Conservation (phyloP, 2,113 vertebrate genomes). For the Tupaia tana region DNA sequence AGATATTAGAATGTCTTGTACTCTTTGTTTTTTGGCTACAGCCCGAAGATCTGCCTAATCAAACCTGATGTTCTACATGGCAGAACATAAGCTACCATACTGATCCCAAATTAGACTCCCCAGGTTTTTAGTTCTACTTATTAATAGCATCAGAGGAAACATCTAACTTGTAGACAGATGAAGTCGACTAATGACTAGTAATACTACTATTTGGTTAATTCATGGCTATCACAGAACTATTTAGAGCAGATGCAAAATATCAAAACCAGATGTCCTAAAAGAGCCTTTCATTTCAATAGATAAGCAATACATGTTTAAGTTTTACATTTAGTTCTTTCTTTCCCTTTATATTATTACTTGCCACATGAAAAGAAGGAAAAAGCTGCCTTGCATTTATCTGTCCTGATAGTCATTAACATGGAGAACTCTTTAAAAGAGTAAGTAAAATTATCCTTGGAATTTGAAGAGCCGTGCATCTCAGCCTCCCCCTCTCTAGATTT, state of each 20-base stretch:
- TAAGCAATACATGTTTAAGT: conserved; percentile 3
- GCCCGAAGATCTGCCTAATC: conserved; percentile 50
- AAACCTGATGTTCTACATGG: conserved; percentile 58
- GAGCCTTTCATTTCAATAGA: conserved; percentile 50
- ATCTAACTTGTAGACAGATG: conserved; percentile 41
- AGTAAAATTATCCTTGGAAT: neutral
- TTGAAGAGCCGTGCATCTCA: neutral
- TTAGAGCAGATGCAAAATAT: conserved; percentile 52
- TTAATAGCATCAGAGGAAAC: conserved; percentile 60
- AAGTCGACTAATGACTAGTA: conserved; percentile 27
- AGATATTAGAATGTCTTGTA: conserved; percentile 52
- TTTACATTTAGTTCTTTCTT: neutral
- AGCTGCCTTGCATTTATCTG: neutral
- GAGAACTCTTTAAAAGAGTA: conserved; percentile 27
- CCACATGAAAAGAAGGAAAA: conserved; percentile 3
- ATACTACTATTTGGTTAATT: conserved; percentile 39
- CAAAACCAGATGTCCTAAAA: neutral
- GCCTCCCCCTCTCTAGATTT: neutral
- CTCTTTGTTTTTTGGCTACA: conserved; percentile 57
- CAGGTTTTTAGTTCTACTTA: conserved; percentile 61
- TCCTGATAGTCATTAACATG: neutral
- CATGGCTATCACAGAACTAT: neutral
- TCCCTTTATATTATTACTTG: conserved; percentile 26
- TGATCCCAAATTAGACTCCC: conserved; percentile 70
- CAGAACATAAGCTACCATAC: conserved; percentile 52